Percentiles rank a stretch among this genome's conserved stretches.
phyloP scores from a whole-genome alignment of 1,140 invertebrate species.

The Drosophila tropicalis region DNA sequence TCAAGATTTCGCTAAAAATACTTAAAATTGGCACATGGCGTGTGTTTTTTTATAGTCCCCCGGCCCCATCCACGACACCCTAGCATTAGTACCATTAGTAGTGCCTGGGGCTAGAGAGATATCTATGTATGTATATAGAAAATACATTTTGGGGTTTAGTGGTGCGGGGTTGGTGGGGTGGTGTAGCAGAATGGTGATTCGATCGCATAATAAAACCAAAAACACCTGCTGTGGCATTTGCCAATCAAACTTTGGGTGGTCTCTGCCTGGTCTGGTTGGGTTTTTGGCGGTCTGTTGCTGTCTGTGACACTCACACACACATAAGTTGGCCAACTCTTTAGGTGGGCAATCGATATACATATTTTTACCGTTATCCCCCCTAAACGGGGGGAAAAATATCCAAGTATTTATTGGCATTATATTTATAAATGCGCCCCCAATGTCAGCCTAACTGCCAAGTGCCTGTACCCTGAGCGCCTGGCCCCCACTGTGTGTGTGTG shows the following conservation, averaged over 20 bases:
- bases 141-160: too few species aligned
- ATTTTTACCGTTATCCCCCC: conserved; percentile 46
- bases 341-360: conserved; percentile 68
- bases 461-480: conserved; percentile 21
- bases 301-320: conserved; percentile 45
- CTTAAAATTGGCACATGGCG: conserved; percentile 1
- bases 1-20: conserved; percentile 47
- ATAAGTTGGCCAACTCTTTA: conserved; percentile 39
- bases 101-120: conserved; percentile 40
- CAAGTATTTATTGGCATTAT: conserved; percentile 69
- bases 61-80: not conserved
- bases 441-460: conserved; percentile 48
- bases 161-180: not conserved
- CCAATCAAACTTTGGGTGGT: conserved; percentile 62
- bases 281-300: conserved; percentile 2
- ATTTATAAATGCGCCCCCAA: conserved; percentile 53
- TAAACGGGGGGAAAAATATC: not conserved
- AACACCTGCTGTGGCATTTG: conserved; percentile 53
- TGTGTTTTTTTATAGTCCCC: not conserved
- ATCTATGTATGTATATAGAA: not conserved
- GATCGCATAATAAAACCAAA: conserved; percentile 18
- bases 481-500: not conserved
- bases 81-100: conserved; percentile 5
- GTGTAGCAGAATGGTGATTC: not conserved
- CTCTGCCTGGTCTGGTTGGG: conserved; percentile 15